Base-by-base conservation (phyloP, 2,888 invertebrate species). In the Elysia crispata region DNA sequence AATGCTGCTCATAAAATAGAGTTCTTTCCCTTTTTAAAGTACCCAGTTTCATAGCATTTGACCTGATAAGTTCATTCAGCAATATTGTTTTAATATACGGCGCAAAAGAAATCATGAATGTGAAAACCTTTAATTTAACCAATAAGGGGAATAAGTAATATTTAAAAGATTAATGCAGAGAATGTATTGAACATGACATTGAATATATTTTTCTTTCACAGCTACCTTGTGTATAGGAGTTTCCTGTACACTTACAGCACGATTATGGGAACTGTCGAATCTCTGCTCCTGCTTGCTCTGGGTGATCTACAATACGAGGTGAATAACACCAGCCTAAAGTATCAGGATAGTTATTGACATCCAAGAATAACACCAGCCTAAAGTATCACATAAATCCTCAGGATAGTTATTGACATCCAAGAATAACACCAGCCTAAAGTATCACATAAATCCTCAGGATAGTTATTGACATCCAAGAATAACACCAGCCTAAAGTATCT, bases 161-260 rank as follows among this genome's bases (percentile, higher is more conserved):
- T n/a, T n/a, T n/a, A n/a, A n/a, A n/a, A n/a, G n/a, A n/a, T n/a
- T n/a, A n/a, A n/a, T n/a, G n/a, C n/a, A n/a, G n/a, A n/a, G n/a
- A n/a, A n/a, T n/a, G n/a, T n/a, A n/a, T n/a, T n/a, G n/a, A n/a
- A n/a, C n/a, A n/a, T n/a, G n/a, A n/a, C n/a, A n/a, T 11, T 41
- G 41, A 86, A n/a, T 87, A 87, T 66, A 85, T 87, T 0, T 78
- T 86, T 87, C 76, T 80, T 85, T 41, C 81, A 87, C 1, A 87
- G 87, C 62, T 82, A 84, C 15, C 83, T 83, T 57, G 81, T 84
- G 50, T 86, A 84, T 79, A 50, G 79, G 30, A 66, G 78, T 25
- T 75, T 86, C 18, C 77, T 83, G 11, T 73, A 67, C 30, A 74
- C 76, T 0, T 85, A 86, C 74, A 76, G 83, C 25, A 69, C 67